Evolutionary conservation across 2,113 vertebrate genomes (phyloP), one percentile per base, ranked within the genome.

Genomic region (Elaphurus davidianus): DNA sequence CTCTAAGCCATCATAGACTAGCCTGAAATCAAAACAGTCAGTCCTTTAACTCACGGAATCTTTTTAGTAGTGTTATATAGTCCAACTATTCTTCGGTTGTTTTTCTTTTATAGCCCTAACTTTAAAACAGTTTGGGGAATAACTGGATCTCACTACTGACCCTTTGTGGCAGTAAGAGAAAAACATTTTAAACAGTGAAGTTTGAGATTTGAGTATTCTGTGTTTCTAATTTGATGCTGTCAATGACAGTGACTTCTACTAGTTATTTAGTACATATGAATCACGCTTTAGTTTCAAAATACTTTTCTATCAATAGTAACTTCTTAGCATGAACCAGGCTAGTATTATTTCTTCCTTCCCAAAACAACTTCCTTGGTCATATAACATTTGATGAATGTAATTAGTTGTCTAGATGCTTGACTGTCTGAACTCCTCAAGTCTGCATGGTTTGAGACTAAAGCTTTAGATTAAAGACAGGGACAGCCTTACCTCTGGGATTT

Each of bases 281-380:
- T 98, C 97, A 98, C 76, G 43, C 59, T 98, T 97, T 94, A 94
- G 86, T 98, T 97, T 97, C 94, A 98, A 98, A 98, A 98, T 97
- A 96, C 78, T 94, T 90, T 98, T 97, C 97, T 98, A 97, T 97
- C 94, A 98, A 98, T 97, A 98, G 96, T 64, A 96, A 96, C 93
- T 92, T 96, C 43, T 95, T 97, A 84, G 30, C 59, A 82, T 98
- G 94, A 97, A 98, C 97, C 96, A 98, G 87, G 54, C 88, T 96
- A 85, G 50, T 97, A 97, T 98, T 96, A 97, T 94, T 91, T 97
- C 64, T 25, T 96, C 59, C 43, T 96, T 57, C 67, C 78, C 71
- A 40, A 90, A 95, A 81, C 67, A 97, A 43, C 71, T 93, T 87
- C 89, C 86, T 43, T 96, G n/a, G 79, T 95, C 88, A 67, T 57